phyloP scores from a whole-genome alignment of 1,140 invertebrate species.

The Penaeus vannamei region DNA sequence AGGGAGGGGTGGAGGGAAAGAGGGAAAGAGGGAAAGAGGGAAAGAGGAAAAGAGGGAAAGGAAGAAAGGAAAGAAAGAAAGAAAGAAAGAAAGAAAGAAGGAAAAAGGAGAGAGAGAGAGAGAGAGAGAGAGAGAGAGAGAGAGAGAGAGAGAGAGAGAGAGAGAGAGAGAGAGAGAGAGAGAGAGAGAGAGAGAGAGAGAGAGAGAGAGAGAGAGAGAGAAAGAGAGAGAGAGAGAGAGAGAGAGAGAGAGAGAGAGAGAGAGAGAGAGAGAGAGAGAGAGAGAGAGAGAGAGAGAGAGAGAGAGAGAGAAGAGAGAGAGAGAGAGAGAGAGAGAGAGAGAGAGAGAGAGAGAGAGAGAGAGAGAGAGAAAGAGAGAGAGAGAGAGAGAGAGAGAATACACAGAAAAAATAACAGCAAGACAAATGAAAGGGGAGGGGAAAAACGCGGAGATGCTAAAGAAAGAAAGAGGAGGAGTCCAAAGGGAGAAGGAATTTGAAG shows the following conservation, averaged over 20 bases:
- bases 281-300: too few relatives aligned
- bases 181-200: neutral
- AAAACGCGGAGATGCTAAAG: too few relatives aligned
- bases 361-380: too few relatives aligned
- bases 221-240: neutral
- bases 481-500: too few relatives aligned
- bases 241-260: neutral
- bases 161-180: neutral
- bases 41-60: neutral
- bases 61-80: neutral
- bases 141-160: neutral
- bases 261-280: too few relatives aligned
- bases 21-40: neutral
- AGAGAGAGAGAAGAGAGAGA: too few relatives aligned
- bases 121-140: neutral
- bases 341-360: too few relatives aligned
- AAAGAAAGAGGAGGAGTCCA: too few relatives aligned
- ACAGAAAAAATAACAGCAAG: too few relatives aligned
- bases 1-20: neutral
- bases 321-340: too few relatives aligned
- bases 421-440: too few relatives aligned
- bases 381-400: too few relatives aligned
- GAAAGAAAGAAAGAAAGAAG: neutral
- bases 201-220: neutral
- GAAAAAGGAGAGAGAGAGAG: neutral